Conservation (phyloP, 2,888 invertebrate genomes). For the Aleiodes leptofemur region DNA sequence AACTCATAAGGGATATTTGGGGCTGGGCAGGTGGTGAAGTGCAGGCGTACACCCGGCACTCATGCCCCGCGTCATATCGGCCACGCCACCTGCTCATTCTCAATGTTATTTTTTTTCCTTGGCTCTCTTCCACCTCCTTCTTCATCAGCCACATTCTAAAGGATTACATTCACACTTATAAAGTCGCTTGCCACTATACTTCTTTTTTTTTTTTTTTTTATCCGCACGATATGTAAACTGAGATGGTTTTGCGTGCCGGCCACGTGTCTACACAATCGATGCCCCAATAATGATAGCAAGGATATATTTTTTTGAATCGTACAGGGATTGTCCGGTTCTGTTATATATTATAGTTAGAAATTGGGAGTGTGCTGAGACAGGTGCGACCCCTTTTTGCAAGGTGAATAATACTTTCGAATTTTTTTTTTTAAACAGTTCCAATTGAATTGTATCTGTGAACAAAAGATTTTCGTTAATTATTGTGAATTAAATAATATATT, state of each 20-base stretch:
- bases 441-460: conserved; percentile 12
- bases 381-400: conserved; percentile 67
- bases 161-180: conserved; percentile 59
- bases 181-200: conserved; percentile 42
- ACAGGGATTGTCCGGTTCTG: conserved; percentile 7
- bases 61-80: conserved; percentile 43
- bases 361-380: conserved; percentile 60
- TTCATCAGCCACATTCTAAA: conserved; percentile 22
- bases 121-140: conserved; percentile 9
- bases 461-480: conserved; percentile 31
- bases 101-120: conserved; percentile 38
- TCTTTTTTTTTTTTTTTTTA: not conserved
- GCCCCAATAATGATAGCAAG: conserved; percentile 47
- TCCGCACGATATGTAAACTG: conserved; percentile 31
- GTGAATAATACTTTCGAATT: conserved; percentile 49
- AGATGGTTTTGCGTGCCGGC: conserved; percentile 17
- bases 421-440: conserved; percentile 50
- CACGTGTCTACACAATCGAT: conserved; percentile 18
- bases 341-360: conserved; percentile 30
- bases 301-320: conserved; percentile 13
- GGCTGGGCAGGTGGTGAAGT: conserved; percentile 61
- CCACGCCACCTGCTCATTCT: conserved; percentile 59
- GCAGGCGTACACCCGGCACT: conserved; percentile 53
- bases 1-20: conserved; percentile 54
- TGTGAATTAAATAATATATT: conserved; percentile 41